Evolutionary conservation across 2,888 invertebrate species (phyloP).

Genomic region (Alentia gelatinosa): DNA sequence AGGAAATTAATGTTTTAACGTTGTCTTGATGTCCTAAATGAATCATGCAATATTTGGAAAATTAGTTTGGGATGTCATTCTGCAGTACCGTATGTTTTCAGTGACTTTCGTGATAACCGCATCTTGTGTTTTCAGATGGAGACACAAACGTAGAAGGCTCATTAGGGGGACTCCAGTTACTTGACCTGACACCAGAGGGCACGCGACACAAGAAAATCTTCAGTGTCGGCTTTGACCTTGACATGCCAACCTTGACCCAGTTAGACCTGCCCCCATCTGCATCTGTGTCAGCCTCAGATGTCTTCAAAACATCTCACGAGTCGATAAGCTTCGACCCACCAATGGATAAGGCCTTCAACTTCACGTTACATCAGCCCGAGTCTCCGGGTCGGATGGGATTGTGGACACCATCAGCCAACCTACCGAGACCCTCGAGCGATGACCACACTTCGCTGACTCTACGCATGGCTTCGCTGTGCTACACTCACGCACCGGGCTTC

Average conservation of each 20-base stretch:
- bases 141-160: slow-evolving; percentile 89
- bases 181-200: slow-evolving; percentile 92
- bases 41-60: too few species aligned
- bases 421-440: neutral
- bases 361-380: slow-evolving; percentile 47
- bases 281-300: neutral
- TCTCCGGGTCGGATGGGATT: neutral
- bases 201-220: slow-evolving; percentile 92
- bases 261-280: neutral
- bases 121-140: slow-evolving; percentile 79
- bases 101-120: too few species aligned
- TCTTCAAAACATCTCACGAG: slow-evolving; percentile 55
- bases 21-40: too few species aligned
- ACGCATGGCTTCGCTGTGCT: slow-evolving; percentile 94
- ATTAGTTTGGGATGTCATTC: too few species aligned
- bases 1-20: too few species aligned
- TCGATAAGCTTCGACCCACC: neutral
- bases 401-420: neutral
- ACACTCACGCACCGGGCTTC: slow-evolving; percentile 94
- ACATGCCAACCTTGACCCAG: slow-evolving; percentile 13
- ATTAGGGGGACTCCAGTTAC: slow-evolving; percentile 92
- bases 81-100: too few species aligned
- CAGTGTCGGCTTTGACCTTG: slow-evolving; percentile 89
- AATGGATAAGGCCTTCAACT: slow-evolving; percentile 62
- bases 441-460: slow-evolving; percentile 70